A percentile compares a stretch with the other conserved stretches of the same genome.
These are phyloP conservation scores for Musca domestica DNA, from an alignment of 1,140 invertebrate genomes.

Conservation along the genomic window DNA sequence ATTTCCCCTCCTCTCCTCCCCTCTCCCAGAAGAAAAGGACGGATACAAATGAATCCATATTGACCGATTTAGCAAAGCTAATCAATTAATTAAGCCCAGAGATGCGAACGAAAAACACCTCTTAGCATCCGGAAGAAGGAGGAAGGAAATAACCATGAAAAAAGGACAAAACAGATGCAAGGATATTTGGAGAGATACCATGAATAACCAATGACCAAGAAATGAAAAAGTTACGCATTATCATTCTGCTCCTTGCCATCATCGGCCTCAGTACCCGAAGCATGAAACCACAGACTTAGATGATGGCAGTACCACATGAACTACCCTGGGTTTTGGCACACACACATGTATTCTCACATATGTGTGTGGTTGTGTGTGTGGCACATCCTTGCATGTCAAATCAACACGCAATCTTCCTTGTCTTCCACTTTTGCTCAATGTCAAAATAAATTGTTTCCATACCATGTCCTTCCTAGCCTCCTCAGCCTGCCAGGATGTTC, in stretches of 20 bases:
- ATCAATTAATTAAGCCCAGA: slow-evolving; percentile 29
- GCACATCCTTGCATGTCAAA: background rate
- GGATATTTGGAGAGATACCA: too few species aligned
- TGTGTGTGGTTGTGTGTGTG: background rate
- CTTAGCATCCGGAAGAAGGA: background rate
- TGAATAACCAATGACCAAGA: background rate
- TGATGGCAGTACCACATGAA: too few species aligned
- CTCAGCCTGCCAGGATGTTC: too few species aligned
- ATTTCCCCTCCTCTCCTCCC: too few species aligned
- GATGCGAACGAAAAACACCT: background rate
- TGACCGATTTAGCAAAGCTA: slow-evolving; percentile 31
- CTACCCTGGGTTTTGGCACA: too few species aligned
- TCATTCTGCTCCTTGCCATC: background rate
- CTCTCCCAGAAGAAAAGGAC: background rate
- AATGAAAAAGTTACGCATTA: slow-evolving; percentile 14
- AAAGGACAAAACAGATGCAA: background rate
- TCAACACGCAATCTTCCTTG: slow-evolving; percentile 1
- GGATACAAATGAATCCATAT: slow-evolving; percentile 26
- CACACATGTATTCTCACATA: too few species aligned
- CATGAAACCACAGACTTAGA: too few species aligned
- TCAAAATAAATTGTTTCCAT: slow-evolving; percentile 20
- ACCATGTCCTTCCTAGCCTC: background rate
- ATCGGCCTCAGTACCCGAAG: too few species aligned
- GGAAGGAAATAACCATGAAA: background rate
- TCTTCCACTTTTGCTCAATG: background rate